Evolutionary conservation across 2,797 vertebrate species (phyloP), one percentile per base, ranked within the genome.

Genomic region (Sternotherus odoratus): DNA sequence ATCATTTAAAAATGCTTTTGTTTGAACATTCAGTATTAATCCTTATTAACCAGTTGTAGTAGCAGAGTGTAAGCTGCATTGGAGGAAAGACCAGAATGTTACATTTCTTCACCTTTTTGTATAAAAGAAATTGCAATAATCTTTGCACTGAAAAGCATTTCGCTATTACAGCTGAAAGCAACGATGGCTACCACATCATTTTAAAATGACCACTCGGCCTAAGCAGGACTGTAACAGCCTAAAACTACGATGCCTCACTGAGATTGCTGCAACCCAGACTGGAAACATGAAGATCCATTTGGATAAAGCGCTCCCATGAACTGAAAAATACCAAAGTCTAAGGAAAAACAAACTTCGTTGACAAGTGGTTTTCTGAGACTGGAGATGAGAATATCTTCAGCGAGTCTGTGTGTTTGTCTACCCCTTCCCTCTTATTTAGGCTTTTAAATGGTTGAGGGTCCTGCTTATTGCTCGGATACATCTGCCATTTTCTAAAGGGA

Each of bases 141-240:
- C 6, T 17, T 91, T 89, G 95, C 19, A 48, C 46, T 87, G 60
- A 91, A 43, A 51, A 7, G 26, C 78, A 21, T 97, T 95, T 97
- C 80, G 97, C 86, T 97, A 26, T 98, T 97, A 72, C 97, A 99
- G 98, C 98, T 36, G 98, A 99, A 96, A 98, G 97, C 95, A 98
- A 97, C 6, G 98, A 98, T 6, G 98, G 98, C 86, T 99, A 98
- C 97, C 98, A 98, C 96, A 96, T 99, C 96, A 98, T 99, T 95
- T 97, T 99, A 94, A 99, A 98, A 91, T 98, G 98, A 97, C 97
- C 96, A 0, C 93, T 96, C 85, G 96, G 91, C 97, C 79, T 93
- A 79, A 92, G n/a, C 82, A 86, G 93, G 96, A 95, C 94, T 83
- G 39, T 88, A 77, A 85, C 53, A 75, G 86, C 95, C 82, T 94